phyloP scores from a whole-genome alignment of 2,888 invertebrate species.

The Epiblema foenella region DNA sequence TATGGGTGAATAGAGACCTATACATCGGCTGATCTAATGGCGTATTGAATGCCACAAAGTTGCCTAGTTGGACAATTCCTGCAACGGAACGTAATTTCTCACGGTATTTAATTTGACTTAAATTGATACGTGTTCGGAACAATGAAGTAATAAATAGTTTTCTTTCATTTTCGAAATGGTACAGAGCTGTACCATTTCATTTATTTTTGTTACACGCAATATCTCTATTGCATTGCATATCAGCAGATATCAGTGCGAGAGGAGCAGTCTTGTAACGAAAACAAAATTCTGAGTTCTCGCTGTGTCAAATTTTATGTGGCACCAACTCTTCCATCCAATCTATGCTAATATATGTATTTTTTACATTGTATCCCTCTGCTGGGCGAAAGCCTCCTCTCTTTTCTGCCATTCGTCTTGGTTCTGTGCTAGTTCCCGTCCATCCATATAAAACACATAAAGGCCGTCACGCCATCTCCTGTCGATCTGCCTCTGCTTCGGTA shows the following conservation, averaged over 20 bases:
- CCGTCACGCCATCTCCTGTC: no score
- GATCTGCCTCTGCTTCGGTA: no score
- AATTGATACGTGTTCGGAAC: conserved; percentile 8
- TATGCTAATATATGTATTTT: no score
- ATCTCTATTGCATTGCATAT: no score
- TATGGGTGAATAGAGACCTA: conserved; percentile 76
- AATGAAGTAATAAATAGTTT: conserved; percentile 28
- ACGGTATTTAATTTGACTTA: conserved; percentile 26
- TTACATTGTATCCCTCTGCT: no score
- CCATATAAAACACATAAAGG: no score
- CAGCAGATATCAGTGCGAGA: background rate
- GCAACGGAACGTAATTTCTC: conserved; percentile 33
- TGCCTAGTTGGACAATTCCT: conserved; percentile 36
- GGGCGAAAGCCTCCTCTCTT: no score
- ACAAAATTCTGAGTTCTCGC: background rate
- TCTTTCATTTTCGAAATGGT: background rate
- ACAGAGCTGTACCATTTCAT: no score
- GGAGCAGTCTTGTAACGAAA: background rate
- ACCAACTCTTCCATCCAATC: background rate
- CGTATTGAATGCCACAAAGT: conserved; percentile 41
- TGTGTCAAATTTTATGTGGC: background rate
- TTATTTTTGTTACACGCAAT: no score
- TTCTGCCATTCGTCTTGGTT: no score
- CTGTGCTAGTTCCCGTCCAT: no score
- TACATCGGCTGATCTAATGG: conserved; percentile 71